These are phyloP conservation scores for Cyclopterus lumpus DNA, from an alignment of 2,797 vertebrate genomes.

Conservation along the genomic window DNA sequence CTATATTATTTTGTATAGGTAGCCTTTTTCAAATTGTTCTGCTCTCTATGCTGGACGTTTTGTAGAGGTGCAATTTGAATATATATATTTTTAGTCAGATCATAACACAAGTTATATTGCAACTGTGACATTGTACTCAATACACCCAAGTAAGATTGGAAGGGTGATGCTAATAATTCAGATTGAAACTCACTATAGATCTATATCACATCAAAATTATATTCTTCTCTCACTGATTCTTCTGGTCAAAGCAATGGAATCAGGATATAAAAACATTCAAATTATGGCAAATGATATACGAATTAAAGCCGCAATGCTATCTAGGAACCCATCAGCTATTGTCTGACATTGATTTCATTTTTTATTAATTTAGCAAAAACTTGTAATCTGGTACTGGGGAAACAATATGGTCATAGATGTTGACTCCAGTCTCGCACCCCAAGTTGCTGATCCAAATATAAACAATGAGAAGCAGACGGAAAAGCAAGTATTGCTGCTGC, in stretches of 20 bases:
- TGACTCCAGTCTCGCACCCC: too few relatives aligned
- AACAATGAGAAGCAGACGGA: background rate
- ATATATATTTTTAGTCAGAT: conserved; percentile 3
- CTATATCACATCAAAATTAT: background rate
- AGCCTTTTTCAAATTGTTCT: background rate
- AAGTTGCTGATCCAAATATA: background rate
- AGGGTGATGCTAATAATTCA: background rate
- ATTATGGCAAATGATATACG: background rate
- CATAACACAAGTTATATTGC: background rate
- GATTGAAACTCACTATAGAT: background rate
- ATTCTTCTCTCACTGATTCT: background rate
- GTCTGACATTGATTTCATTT: background rate
- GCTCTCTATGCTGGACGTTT: background rate
- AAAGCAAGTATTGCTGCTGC: too few relatives aligned
- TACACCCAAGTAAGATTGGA: background rate
- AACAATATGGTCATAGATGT: background rate
- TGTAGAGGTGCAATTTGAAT: background rate
- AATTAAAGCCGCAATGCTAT: background rate
- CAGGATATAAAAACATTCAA: background rate
- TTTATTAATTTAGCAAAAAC: background rate
- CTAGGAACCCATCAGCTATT: background rate
- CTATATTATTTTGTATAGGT: background rate
- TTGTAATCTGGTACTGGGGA: background rate
- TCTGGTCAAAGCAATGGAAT: background rate
- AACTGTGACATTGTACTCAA: background rate